These are phyloP conservation scores for Trachelus iudaicus DNA, from an alignment of 2,888 invertebrate genomes.

Conservation along the genomic window DNA sequence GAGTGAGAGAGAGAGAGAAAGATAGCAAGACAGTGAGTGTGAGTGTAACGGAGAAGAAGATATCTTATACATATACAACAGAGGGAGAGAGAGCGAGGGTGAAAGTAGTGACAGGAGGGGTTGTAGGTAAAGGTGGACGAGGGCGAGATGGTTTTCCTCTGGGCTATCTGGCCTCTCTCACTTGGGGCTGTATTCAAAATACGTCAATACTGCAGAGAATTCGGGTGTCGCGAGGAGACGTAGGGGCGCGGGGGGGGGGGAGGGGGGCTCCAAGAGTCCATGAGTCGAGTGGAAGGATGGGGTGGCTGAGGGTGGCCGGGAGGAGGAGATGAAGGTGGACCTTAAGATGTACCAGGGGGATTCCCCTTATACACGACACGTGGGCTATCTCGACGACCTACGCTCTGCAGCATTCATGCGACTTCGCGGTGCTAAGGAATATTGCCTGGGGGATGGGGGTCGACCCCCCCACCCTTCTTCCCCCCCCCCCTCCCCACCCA, in stretches of 20 bases:
- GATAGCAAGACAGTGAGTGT: conserved; percentile 7
- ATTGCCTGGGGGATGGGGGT: not conserved
- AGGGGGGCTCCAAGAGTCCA: not conserved
- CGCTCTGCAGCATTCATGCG: not conserved
- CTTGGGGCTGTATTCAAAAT: conserved; percentile 46
- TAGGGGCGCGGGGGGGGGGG: too few species aligned
- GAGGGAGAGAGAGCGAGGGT: conserved; percentile 17
- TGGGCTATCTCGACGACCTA: conserved; percentile 2
- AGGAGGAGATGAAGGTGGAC: not conserved
- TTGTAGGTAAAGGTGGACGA: conserved; percentile 26
- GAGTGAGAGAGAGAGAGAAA: conserved; percentile 17
- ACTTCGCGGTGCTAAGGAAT: not conserved
- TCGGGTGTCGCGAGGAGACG: conserved; percentile 26
- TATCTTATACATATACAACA: conserved; percentile 7
- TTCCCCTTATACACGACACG: not conserved
- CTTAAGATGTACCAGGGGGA: not conserved
- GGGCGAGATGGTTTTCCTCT: conserved; percentile 38
- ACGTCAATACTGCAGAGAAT: conserved; percentile 49
- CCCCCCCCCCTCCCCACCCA: too few species aligned
- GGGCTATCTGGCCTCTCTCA: conserved; percentile 31
- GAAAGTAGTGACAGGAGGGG: not conserved
- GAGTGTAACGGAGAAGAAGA: not conserved
- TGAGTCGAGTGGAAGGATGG: not conserved
- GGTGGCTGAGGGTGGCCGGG: not conserved
- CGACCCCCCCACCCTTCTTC: too few species aligned